phyloP scores from a whole-genome alignment of 1,140 invertebrate genomes.

The Pseudachorutes palmiensis region DNA sequence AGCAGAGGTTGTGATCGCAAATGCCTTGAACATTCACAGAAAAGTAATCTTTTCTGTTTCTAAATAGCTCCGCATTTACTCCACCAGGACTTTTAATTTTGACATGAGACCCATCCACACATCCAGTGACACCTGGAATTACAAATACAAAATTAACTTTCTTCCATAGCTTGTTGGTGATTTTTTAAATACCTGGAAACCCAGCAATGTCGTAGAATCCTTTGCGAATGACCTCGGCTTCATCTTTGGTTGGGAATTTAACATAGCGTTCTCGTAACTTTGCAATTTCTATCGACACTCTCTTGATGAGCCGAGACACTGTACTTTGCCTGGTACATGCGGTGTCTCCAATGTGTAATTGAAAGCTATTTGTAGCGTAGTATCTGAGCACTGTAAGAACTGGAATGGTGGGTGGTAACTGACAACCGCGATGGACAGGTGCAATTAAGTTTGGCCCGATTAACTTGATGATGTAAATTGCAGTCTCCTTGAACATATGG shows the following conservation, averaged over 20 bases:
- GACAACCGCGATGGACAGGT: background rate
- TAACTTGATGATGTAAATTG: constrained; percentile 8
- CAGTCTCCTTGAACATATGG: constrained; percentile 26
- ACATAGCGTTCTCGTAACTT: constrained; percentile 8
- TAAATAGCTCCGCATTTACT: constrained; percentile 37
- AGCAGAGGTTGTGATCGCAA: constrained; percentile 25
- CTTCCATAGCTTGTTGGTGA: background rate
- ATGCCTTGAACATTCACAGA: constrained; percentile 36
- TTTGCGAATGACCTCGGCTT: background rate
- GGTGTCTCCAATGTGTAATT: background rate
- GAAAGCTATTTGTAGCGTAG: constrained; percentile 1
- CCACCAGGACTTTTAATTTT: constrained; percentile 37
- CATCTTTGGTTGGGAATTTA: background rate
- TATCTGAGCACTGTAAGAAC: constrained; percentile 9
- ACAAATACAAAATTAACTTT: background rate
- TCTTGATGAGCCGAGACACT: constrained; percentile 2
- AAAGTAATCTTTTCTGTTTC: constrained; percentile 34
- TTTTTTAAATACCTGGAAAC: constrained; percentile 20
- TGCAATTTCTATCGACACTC: constrained; percentile 15
- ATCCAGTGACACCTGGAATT: constrained; percentile 25
- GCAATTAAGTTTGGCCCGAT: constrained; percentile 8
- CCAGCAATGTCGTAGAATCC: constrained; percentile 11
- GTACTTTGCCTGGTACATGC: background rate
- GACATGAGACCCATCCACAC: constrained; percentile 39
- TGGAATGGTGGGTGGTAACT: constrained; percentile 9